phyloP scores from a whole-genome alignment of 2,888 invertebrate species.

The Auanema freiburgensis region DNA sequence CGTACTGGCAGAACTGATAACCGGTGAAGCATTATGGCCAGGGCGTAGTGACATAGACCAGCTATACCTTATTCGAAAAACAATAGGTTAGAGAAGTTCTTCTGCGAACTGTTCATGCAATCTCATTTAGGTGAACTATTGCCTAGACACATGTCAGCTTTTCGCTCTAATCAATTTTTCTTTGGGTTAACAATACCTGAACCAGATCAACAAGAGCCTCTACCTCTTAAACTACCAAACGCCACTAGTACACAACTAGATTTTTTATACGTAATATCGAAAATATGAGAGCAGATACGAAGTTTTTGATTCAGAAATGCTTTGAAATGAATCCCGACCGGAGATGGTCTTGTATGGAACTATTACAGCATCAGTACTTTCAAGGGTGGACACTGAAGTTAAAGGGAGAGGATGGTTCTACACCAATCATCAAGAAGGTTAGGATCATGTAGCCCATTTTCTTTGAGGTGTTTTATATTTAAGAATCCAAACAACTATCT shows the following conservation, averaged over 20 bases:
- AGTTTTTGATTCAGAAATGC: constrained; percentile 75
- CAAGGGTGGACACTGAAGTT: constrained; percentile 67
- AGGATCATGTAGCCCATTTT: neutral
- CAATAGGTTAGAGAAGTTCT: constrained; percentile 72
- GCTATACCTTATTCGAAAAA: constrained; percentile 89
- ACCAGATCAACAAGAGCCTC: constrained; percentile 79
- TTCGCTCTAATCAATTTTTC: constrained; percentile 91
- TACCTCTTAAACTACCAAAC: constrained; percentile 84
- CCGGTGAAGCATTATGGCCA: constrained; percentile 87
- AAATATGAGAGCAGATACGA: neutral
- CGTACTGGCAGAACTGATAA: constrained; percentile 69
- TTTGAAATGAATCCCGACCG: constrained; percentile 89
- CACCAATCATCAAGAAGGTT: constrained; percentile 19
- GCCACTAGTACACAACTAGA: constrained; percentile 76
- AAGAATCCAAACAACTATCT: constrained; percentile 12
- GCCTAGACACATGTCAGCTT: constrained; percentile 90
- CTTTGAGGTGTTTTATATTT: neutral
- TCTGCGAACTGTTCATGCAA: neutral
- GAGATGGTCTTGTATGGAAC: constrained; percentile 87
- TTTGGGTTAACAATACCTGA: constrained; percentile 89
- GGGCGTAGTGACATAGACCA: constrained; percentile 98
- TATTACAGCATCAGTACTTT: constrained; percentile 87
- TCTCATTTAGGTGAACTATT: constrained; percentile 77
- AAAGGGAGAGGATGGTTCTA: constrained; percentile 69
- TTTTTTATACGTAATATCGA: constrained; percentile 76